Evolutionary conservation across 2,888 invertebrate genomes (phyloP), one percentile per base, ranked within the genome.

Genomic region (Euplexia lucipara): DNA sequence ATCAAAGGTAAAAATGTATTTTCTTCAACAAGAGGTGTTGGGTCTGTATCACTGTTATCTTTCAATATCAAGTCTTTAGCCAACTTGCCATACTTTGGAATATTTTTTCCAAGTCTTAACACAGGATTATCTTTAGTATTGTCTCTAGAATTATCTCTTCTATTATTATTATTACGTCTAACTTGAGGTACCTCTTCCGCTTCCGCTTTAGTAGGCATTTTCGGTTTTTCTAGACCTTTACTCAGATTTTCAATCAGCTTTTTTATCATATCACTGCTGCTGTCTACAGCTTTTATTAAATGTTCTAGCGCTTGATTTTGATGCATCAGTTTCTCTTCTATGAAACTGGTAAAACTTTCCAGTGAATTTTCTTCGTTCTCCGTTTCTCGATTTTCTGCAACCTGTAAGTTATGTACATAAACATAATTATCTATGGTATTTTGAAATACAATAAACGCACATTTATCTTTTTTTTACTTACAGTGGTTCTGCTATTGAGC

Each of bases 301-400:
- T 88, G 82, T 51, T 91, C 91, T 58, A 93, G 79, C 0, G 89
- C 90, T 83, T 90, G 89, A 12, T 86, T 85, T 34, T 93, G 92
- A 59, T 91, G 83, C 42, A 87, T 79, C 37, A 93, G 69, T 61
- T 88, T 90, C 6, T 92, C 88, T 75, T 90, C 89, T 16, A 93
- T 72, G 62, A 89, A 90, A 8, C 84, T 75, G 30, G 65, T 75
- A 22, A 87, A 83, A 34, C 52, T 78, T 56, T 70, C 72, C 68
- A 48, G 48, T 14, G 64, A 57, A 54, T 35, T 54, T 6, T 74
- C 72, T 4, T 66, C 51, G 12, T 65, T 75, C 5, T 76, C 45
- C 5, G 75, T 68, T 54, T 88, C 85, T 18, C 86, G 86, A 68
- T 88, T 89, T 77, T 56, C 66, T 49, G 83, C 77, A 58, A 67